Evolutionary conservation across 2,888 invertebrate species (phyloP).

Genomic region (Malthinus seriepunctatus): DNA sequence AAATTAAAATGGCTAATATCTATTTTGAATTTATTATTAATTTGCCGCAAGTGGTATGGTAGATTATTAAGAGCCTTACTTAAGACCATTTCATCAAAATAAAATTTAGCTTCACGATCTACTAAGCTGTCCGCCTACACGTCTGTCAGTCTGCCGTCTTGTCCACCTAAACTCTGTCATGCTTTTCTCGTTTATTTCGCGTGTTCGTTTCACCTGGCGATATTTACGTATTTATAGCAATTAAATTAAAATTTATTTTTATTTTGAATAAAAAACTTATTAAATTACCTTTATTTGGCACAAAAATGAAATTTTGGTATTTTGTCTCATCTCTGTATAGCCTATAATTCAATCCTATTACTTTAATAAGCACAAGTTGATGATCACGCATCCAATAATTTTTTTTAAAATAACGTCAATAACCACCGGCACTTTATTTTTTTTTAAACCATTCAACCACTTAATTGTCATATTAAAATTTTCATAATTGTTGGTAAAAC

Average conservation of each 20-base stretch:
- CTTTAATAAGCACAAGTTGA: slow-evolving; percentile 27
- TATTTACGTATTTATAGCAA: slow-evolving; percentile 9
- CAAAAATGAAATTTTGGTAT: background rate
- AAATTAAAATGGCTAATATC: no score
- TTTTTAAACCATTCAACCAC: no score
- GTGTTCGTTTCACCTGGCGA: slow-evolving; percentile 16
- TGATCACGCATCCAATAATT: slow-evolving; percentile 20
- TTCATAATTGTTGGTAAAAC: no score
- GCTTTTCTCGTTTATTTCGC: slow-evolving; percentile 17
- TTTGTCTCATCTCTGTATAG: slow-evolving; percentile 23
- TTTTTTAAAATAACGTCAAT: slow-evolving; percentile 14
- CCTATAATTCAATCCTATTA: slow-evolving; percentile 27
- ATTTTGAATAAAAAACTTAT: background rate
- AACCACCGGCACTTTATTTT: slow-evolving; percentile 19
- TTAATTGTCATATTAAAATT: no score
- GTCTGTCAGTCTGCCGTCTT: slow-evolving; percentile 25
- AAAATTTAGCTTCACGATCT: slow-evolving; percentile 21
- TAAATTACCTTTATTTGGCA: background rate
- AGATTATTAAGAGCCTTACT: slow-evolving; percentile 5
- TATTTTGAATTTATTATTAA: background rate
- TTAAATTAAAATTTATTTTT: background rate
- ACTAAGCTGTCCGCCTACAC: slow-evolving; percentile 24
- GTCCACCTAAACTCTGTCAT: slow-evolving; percentile 24
- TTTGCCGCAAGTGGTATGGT: background rate
- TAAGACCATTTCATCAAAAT: slow-evolving; percentile 25